Conservation (phyloP, 2,113 vertebrate species). For the Hydrochoerus hydrochaeris region DNA sequence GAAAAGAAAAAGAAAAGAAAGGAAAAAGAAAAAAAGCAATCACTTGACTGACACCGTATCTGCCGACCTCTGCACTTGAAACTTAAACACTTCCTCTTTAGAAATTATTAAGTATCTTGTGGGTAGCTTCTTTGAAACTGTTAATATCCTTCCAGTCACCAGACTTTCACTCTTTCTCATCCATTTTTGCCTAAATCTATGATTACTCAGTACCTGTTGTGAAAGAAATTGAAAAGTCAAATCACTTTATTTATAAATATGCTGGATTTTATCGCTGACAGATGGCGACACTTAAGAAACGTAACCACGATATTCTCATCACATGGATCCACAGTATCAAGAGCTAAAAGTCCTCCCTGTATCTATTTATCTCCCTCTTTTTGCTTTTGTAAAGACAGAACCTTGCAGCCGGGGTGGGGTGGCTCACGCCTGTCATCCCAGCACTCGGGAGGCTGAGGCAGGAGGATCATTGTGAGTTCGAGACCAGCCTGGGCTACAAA, state of each 20-base stretch:
- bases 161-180: conserved; percentile 1
- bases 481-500: too few species aligned
- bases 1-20: not conserved
- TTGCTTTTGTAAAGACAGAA: not conserved
- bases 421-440: too few species aligned
- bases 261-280: conserved; percentile 11
- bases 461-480: too few species aligned
- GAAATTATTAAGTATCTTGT: conserved; percentile 8
- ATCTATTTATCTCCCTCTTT: not conserved
- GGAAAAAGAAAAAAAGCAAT: not conserved
- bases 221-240: not conserved
- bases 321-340: not conserved
- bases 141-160: not conserved
- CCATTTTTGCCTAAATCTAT: conserved; percentile 8
- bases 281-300: not conserved
- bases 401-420: too few species aligned
- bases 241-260: conserved; percentile 7
- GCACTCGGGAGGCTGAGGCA: too few species aligned
- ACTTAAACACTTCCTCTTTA: conserved; percentile 23
- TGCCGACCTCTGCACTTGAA: not conserved
- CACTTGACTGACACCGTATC: not conserved
- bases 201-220: conserved; percentile 33
- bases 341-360: not conserved
- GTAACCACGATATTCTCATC: not conserved
- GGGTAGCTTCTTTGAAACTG: not conserved